Conservation (phyloP, 2,888 invertebrate species). For the Drosophila sordidula region DNA sequence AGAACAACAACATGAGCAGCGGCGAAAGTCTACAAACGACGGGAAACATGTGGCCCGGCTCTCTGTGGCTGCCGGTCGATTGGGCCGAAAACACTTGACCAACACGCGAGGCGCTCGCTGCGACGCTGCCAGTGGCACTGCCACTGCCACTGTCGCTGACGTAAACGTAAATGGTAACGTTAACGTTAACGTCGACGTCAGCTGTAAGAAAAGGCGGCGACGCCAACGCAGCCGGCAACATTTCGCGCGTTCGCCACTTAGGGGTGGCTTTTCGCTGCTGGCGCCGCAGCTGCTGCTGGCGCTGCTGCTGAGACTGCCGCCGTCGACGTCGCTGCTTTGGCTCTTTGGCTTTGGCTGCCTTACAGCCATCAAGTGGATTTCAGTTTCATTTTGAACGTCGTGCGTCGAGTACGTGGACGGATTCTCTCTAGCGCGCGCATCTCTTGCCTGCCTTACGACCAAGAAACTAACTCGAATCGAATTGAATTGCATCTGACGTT, state of each 20-base stretch:
- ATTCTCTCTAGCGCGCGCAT: constrained; percentile 45
- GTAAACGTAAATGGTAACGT: constrained; percentile 21
- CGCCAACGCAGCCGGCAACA: constrained; percentile 56
- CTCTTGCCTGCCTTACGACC: constrained; percentile 38
- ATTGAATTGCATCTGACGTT: constrained; percentile 41
- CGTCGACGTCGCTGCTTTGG: constrained; percentile 33
- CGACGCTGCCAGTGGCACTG: constrained; percentile 12
- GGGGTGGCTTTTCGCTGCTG: constrained; percentile 66
- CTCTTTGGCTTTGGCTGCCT: constrained; percentile 45
- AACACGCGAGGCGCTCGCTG: constrained; percentile 41
- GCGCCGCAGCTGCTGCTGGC: constrained; percentile 12
- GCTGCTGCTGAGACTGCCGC: constrained; percentile 18
- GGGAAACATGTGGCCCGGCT: constrained; percentile 61
- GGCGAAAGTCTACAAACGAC: constrained; percentile 50
- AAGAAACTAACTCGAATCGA: constrained; percentile 48
- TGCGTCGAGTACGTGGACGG: constrained; percentile 78
- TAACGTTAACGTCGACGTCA: constrained; percentile 23
- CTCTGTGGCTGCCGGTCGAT: constrained; percentile 35
- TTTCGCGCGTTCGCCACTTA: constrained; percentile 56
- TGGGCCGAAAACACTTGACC: constrained; percentile 62
- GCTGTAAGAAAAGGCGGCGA: constrained; percentile 31
- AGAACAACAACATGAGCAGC: constrained; percentile 21
- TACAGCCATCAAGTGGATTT: constrained; percentile 77
- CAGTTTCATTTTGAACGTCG: constrained; percentile 84
- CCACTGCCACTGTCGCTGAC: constrained; percentile 11